phyloP scores from a whole-genome alignment of 1,140 invertebrate genomes.

The Cotesia glomerata region DNA sequence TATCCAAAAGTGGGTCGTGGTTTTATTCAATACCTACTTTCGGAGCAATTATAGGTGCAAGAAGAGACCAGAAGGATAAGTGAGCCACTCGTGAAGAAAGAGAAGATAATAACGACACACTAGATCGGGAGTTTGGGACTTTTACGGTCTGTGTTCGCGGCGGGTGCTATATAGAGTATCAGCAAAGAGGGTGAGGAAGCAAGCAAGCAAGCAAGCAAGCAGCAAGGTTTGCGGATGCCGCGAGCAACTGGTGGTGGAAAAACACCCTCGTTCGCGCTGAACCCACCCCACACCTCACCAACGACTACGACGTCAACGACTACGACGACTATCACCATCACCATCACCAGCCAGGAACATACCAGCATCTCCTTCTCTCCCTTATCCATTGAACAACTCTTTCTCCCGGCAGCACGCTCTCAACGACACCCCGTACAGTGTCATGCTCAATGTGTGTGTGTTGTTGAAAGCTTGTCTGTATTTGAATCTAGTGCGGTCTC shows the following conservation, averaged over 20 bases:
- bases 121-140: slow-evolving; percentile 50
- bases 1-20: not conserved
- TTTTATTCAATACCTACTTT: not conserved
- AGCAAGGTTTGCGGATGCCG: slow-evolving; percentile 53
- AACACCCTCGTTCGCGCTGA: slow-evolving; percentile 58
- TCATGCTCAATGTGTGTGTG: too few species aligned
- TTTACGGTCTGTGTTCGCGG: slow-evolving; percentile 52
- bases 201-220: too few species aligned
- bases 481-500: not conserved
- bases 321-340: too few species aligned
- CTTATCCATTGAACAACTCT: too few species aligned
- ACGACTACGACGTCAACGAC: too few species aligned
- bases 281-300: slow-evolving; percentile 3
- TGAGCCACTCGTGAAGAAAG: not conserved
- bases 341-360: slow-evolving; percentile 31
- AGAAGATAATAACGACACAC: slow-evolving; percentile 14
- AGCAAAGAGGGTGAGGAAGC: slow-evolving; percentile 1
- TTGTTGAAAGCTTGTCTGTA: too few species aligned
- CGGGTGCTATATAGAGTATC: not conserved
- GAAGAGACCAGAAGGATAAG: not conserved
- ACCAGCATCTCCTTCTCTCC: not conserved
- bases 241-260: slow-evolving; percentile 65
- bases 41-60: not conserved
- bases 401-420: slow-evolving; percentile 11
- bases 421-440: slow-evolving; percentile 16